Conservation (phyloP, 2,797 vertebrate genomes). For the Antrozous pallidus region DNA sequence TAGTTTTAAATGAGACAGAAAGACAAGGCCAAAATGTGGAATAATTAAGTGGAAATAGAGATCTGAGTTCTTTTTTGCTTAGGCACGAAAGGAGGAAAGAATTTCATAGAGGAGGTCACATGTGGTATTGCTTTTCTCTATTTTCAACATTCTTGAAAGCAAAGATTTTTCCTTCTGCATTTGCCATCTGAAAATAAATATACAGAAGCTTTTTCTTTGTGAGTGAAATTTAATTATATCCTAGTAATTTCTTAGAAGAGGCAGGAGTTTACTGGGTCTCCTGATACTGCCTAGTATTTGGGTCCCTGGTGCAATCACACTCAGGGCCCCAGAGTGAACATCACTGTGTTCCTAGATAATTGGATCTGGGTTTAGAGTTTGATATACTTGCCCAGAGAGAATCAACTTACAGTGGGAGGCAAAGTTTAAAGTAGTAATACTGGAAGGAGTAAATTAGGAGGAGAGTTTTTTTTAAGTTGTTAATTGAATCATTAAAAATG, state of each 20-base stretch:
- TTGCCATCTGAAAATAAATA: not conserved
- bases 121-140: not conserved
- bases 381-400: conserved; percentile 69
- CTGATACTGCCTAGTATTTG: conserved; percentile 41
- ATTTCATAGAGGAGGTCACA: not conserved
- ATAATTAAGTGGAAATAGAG: not conserved
- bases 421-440: conserved; percentile 74
- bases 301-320: conserved; percentile 49
- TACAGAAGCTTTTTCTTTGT: conserved; percentile 53
- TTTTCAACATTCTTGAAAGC: not conserved
- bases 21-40: not conserved
- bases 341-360: conserved; percentile 71
- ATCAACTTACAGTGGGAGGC: conserved; percentile 54
- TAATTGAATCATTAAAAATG: conserved; percentile 77
- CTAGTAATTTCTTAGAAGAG: conserved; percentile 68
- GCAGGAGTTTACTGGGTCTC: conserved; percentile 65
- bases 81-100: conserved; percentile 5
- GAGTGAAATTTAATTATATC: conserved; percentile 57
- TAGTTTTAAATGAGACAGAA: not conserved
- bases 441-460: conserved; percentile 73
- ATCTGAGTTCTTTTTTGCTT: not conserved
- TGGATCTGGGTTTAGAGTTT: conserved; percentile 69
- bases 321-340: conserved; percentile 60
- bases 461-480: conserved; percentile 64
- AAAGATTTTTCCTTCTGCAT: not conserved